Percentiles rank a stretch among this genome's conserved stretches.
These are phyloP conservation scores for Podarcis muralis DNA, from an alignment of 2,113 vertebrate genomes.

Conservation along the genomic window DNA sequence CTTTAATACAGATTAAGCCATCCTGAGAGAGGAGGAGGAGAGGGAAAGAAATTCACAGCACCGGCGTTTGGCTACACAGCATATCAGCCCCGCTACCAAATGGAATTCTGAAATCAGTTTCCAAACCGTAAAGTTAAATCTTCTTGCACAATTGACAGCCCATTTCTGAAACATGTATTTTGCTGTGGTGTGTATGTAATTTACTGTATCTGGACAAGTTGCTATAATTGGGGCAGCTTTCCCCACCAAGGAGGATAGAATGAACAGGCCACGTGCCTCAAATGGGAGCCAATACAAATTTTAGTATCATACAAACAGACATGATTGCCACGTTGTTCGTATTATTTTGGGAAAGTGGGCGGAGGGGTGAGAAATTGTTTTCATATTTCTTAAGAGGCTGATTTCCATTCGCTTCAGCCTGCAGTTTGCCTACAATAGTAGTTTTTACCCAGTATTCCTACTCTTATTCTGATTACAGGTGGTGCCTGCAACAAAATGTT, in stretches of 20 bases:
- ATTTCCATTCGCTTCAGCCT: not conserved
- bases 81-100: slow-evolving; percentile 28
- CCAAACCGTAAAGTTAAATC: slow-evolving; percentile 39
- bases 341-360: not conserved
- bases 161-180: slow-evolving; percentile 22
- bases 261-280: not conserved
- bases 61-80: slow-evolving; percentile 23
- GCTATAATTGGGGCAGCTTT: not conserved
- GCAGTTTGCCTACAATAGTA: not conserved
- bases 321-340: not conserved
- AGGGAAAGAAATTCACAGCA: slow-evolving; percentile 37
- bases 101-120: slow-evolving; percentile 33
- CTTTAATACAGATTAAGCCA: slow-evolving; percentile 61
- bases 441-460: not conserved
- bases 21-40: slow-evolving; percentile 20
- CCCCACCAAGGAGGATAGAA: not conserved
- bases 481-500: not conserved
- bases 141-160: not conserved
- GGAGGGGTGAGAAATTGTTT: not conserved
- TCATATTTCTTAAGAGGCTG: not conserved
- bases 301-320: not conserved
- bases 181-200: not conserved
- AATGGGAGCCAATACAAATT: not conserved
- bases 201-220: not conserved
- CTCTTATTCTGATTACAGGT: not conserved